Base-by-base conservation (phyloP, 2,888 invertebrate genomes). In the Eupithecia subumbrata region DNA sequence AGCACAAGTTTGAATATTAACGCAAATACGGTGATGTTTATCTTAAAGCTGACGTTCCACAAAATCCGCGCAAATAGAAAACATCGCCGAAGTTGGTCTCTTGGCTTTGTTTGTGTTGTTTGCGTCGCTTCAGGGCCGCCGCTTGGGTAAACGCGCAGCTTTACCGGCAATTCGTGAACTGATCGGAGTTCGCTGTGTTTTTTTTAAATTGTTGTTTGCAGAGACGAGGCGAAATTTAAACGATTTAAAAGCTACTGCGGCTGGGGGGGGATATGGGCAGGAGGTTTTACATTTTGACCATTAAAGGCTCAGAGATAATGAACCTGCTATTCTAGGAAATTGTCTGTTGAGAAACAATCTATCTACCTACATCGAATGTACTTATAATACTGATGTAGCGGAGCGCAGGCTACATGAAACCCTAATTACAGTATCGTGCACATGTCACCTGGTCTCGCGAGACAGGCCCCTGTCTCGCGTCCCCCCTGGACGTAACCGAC, bases 1-100 rank as follows among this genome's bases (percentile, higher is more conserved):
- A 48, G 37, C 37, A 37, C 66, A 40, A 22, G 34, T 40, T 67
- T 40, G 66, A 67, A 67, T 43, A 67, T 67, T 67, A 40, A 67
- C 67, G 67, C 9, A 67, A 67, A 43, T 40, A 67, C 43, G 67
- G 22, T 4, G 67, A 67, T 67, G 40, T 67, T 66, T 66, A 34
- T 37, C 37, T 30, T 48, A n/a, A 52, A 30, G 66, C 37, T 40
- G 7, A 37, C 64, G 64, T 34, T 67, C 40, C 67, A 67, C 43
- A 1, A 40, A 67, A 67, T 66, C 66, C n/a, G 37, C n/a, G 18
- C 18, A 34, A n/a, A 18, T 18, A 66, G 37, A 37, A 30, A 34
- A n/a, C n/a, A n/a, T n/a, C n/a, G n/a, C n/a, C n/a, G 16, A 5
- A 30, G 60, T 14, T 25, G 12, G 14, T 63, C 63, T 30, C 30